These are phyloP conservation scores for Onychorhynchus coronatus DNA, from an alignment of 2,113 vertebrate species.

Conservation along the genomic window DNA sequence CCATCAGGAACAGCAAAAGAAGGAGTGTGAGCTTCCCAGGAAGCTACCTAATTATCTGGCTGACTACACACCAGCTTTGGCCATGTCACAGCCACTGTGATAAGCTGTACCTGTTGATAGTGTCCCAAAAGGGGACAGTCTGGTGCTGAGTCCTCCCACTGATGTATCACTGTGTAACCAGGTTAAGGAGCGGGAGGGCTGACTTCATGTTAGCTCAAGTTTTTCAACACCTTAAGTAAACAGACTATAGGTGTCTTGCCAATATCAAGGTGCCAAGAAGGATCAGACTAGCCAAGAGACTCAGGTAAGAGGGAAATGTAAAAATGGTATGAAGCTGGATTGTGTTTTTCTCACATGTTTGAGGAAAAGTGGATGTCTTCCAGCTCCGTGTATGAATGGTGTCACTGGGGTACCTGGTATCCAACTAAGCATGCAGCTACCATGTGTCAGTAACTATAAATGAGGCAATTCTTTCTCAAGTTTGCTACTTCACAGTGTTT, in stretches of 20 bases:
- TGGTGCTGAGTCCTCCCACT: neutral
- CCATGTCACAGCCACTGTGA: neutral
- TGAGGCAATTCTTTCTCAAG: neutral
- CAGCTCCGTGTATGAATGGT: neutral
- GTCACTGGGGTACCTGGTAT: neutral
- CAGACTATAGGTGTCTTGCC: neutral
- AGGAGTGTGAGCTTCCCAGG: neutral
- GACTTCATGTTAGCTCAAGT: accelerated
- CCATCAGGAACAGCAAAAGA: neutral
- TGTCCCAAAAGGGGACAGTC: neutral
- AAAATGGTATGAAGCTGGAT: neutral
- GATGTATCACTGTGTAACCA: neutral
- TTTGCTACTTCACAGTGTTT: neutral
- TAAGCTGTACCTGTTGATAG: neutral
- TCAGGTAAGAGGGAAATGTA: neutral
- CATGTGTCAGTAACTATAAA: neutral
- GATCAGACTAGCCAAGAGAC: neutral
- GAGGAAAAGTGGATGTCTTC: neutral
- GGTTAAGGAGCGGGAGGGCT: neutral
- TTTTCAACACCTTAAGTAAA: neutral
- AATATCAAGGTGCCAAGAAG: neutral
- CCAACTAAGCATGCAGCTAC: neutral
- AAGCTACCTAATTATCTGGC: neutral
- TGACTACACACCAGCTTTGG: neutral
- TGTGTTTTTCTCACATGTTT: neutral